Conservation (phyloP, 2,797 vertebrate genomes). For the Cichlasoma orientale region DNA sequence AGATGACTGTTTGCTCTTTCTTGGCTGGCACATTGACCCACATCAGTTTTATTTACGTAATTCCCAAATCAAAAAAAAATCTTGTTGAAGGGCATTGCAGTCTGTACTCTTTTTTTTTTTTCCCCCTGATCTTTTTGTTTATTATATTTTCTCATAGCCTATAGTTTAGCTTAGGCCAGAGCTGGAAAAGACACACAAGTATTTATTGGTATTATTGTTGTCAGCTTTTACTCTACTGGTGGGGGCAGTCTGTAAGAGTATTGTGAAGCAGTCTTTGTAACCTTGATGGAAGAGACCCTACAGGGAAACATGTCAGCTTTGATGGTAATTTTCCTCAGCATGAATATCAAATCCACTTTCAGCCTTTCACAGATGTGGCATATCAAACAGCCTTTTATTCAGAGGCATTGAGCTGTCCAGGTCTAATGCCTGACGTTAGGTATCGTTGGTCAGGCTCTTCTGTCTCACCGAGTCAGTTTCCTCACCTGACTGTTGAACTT, state of each 20-base stretch:
- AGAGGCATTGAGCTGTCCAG: slow-evolving; percentile 54
- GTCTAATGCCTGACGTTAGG: slow-evolving; percentile 16
- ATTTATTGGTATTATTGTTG: slow-evolving; percentile 18
- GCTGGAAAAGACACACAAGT: neutral
- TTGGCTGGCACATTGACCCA: neutral
- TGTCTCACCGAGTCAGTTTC: slow-evolving; percentile 58
- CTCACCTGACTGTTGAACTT: slow-evolving; percentile 73
- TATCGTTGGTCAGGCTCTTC: slow-evolving; percentile 44
- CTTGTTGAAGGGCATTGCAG: neutral
- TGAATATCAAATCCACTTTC: slow-evolving; percentile 62
- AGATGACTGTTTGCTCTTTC: neutral
- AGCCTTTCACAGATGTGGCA: slow-evolving; percentile 38
- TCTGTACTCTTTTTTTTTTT: neutral
- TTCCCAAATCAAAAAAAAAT: neutral
- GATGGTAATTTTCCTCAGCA: slow-evolving; percentile 65
- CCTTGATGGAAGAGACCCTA: slow-evolving; percentile 57
- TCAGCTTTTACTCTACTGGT: neutral
- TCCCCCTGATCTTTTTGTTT: neutral
- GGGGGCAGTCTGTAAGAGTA: neutral
- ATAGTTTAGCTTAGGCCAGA: slow-evolving; percentile 12
- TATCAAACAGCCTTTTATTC: slow-evolving; percentile 56
- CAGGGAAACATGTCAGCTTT: slow-evolving; percentile 58
- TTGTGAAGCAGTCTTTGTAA: slow-evolving; percentile 44
- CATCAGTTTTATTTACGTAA: neutral
- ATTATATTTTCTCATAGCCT: neutral